These are phyloP conservation scores for Meandrusa payeni DNA, from an alignment of 2,888 invertebrate genomes.

Conservation along the genomic window DNA sequence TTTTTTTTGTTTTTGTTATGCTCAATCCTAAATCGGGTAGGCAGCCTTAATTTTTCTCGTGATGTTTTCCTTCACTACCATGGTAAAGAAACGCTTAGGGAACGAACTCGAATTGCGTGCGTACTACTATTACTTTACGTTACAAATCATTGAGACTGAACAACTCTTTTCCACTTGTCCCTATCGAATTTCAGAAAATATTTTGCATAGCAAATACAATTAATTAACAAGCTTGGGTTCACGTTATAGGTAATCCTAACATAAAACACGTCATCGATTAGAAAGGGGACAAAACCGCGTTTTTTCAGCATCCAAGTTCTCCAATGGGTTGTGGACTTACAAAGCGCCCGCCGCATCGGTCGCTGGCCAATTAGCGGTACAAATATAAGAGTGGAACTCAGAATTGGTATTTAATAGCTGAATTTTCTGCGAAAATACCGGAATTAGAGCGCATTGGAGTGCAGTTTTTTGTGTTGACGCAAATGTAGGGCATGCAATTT, in stretches of 20 bases:
- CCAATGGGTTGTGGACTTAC: constrained; percentile 13
- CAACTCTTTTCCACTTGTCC: too few relatives aligned
- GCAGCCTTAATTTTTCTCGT: too few relatives aligned
- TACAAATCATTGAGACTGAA: too few relatives aligned
- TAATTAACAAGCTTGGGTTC: not conserved
- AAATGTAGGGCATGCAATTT: constrained; percentile 30
- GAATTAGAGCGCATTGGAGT: constrained; percentile 29
- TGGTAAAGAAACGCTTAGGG: too few relatives aligned
- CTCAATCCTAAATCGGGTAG: too few relatives aligned
- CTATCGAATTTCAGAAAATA: too few relatives aligned
- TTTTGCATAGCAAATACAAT: too few relatives aligned
- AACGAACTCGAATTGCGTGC: too few relatives aligned
- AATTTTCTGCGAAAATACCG: constrained; percentile 28
- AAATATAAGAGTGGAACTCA: constrained; percentile 28
- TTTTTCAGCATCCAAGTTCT: constrained; percentile 12
- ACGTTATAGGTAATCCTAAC: too few relatives aligned
- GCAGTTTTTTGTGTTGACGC: constrained; percentile 28
- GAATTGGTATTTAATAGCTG: constrained; percentile 29
- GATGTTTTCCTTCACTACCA: too few relatives aligned
- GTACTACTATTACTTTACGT: too few relatives aligned
- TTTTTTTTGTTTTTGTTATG: too few relatives aligned
- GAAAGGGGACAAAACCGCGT: constrained; percentile 3
- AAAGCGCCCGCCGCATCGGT: constrained; percentile 30
- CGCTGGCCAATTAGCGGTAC: constrained; percentile 37
- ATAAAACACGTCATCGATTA: not conserved